Evolutionary conservation across 2,888 invertebrate species (phyloP), one percentile per base, ranked within the genome.

Genomic region (Nomada flava): DNA sequence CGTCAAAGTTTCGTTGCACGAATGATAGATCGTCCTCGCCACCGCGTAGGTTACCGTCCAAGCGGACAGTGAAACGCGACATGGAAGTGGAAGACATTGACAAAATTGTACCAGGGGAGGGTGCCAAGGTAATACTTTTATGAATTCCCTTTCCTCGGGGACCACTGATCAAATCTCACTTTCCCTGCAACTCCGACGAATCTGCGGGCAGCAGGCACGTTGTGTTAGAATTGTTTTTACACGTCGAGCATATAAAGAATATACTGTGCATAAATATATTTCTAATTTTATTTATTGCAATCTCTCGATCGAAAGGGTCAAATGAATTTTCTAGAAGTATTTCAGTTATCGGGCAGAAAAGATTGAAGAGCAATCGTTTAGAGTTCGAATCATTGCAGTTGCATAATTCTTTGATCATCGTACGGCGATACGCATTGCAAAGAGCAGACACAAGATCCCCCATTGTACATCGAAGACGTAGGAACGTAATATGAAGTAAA

Each of bases 1-100:
- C 89, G 91, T 92, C 91, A 91, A 91, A 92, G 89, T 91, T 90
- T 89, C 90, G 86, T 91, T 90, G 90, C 89, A 90, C 88, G 85
- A 86, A 89, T 92, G 91, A 91, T 91, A 90, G 91, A 91, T 91
- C 88, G 89, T 90, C 86, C 76, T 57, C 76, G 76, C 73, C 80
- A 69, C 70, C 79, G 84, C 78, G 85, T 74, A 82, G 87, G 84
- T 82, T 79, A 81, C 76, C 83, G 82, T 80, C 77, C 76, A 63
- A 63, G 59, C 80, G 79, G 73, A 65, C 67, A 65, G 53, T 57
- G 2, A 64, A 60, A 63, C 55, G 65, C 76, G 71, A 64, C 55
- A 65, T 69, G 62, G 78, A 72, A 76, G 52, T 63, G 57, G 23
- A 11, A 18, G 42, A 62, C 68, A 52, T 52, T 69, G 70, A 23